A percentile compares a stretch with the other conserved stretches of the same genome.
These are phyloP conservation scores for Danio kyathit DNA, from an alignment of 2,797 vertebrate species.

Conservation along the genomic window DNA sequence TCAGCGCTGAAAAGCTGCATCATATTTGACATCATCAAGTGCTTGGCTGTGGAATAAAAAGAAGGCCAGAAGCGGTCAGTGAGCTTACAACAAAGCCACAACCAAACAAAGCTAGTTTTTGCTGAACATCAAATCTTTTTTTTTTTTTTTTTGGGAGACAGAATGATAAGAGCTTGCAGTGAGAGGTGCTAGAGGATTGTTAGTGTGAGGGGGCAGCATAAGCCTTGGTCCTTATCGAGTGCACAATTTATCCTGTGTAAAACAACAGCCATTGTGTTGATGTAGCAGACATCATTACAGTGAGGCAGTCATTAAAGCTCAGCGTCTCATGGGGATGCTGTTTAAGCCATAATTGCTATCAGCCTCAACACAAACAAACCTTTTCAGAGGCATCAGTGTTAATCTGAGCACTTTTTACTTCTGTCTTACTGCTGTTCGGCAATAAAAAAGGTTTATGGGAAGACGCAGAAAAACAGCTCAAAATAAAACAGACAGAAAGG, in stretches of 20 bases:
- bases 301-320: slow-evolving; percentile 23
- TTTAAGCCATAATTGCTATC: slow-evolving; percentile 53
- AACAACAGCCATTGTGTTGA: slow-evolving; percentile 29
- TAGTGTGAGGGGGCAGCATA: slow-evolving; percentile 13
- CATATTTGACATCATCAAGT: background rate
- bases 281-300: slow-evolving; percentile 25
- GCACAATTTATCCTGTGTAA: background rate
- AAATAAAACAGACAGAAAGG: background rate
- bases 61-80: background rate
- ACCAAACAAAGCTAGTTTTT: slow-evolving; percentile 2
- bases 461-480: background rate
- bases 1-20: background rate
- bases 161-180: slow-evolving; percentile 11
- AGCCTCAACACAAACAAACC: slow-evolving; percentile 42
- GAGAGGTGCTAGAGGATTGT: slow-evolving; percentile 1
- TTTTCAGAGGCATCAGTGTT: slow-evolving; percentile 29
- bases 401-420: slow-evolving; percentile 18
- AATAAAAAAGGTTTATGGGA: background rate
- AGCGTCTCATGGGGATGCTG: slow-evolving; percentile 35
- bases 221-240: background rate
- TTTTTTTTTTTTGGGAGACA: background rate
- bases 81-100: slow-evolving; percentile 16
- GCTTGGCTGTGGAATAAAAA: background rate
- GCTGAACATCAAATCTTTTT: background rate
- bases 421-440: slow-evolving; percentile 9